Base-by-base conservation (phyloP, 2,888 invertebrate species). In the Pristionchus maxplancki region DNA sequence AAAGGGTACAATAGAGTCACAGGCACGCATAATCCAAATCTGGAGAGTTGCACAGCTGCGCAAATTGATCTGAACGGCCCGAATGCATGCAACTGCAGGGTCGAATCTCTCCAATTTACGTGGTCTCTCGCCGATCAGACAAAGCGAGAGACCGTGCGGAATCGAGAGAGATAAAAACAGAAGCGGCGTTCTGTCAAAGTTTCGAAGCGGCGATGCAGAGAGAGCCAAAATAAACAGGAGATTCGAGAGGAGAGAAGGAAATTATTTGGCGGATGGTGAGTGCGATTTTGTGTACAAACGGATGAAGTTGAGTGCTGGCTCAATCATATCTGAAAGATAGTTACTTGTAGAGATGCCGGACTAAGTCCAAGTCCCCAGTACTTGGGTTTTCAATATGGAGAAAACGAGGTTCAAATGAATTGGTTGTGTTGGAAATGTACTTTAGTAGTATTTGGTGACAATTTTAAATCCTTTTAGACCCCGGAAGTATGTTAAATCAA, bases 271-370 rank as follows among this genome's bases (percentile, higher is more conserved):
- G 34, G 71, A 11, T 6, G 71, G 37, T 11, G 37, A 20, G 17
- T 31, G 71, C 71, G 6, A 71, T 71, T 71, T 71, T 71, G 71
- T 71, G 71, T 20, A 37, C 71, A 71, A 71, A 71, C 71, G 58
- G 58, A 58, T 58, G n/a, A n/a, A n/a, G 24, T 5, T 58, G n/a
- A n/a, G n/a, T n/a, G n/a, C n/a, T n/a, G n/a, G n/a, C n/a, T n/a
- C n/a, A n/a, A n/a, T n/a, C n/a, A n/a, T n/a, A n/a, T n/a, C n/a
- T 58, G 58, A 17, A 53, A 53, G 53, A 3, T 5, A n/a, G n/a
- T n/a, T n/a, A n/a, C n/a, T n/a, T n/a, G n/a, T n/a, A n/a, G n/a
- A n/a, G n/a, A n/a, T n/a, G n/a, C n/a, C n/a, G n/a, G n/a, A n/a
- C n/a, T n/a, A n/a, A n/a, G n/a, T n/a, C n/a, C n/a, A n/a, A n/a